phyloP scores from a whole-genome alignment of 2,888 invertebrate genomes.

The Phrixothrix hirtus region DNA sequence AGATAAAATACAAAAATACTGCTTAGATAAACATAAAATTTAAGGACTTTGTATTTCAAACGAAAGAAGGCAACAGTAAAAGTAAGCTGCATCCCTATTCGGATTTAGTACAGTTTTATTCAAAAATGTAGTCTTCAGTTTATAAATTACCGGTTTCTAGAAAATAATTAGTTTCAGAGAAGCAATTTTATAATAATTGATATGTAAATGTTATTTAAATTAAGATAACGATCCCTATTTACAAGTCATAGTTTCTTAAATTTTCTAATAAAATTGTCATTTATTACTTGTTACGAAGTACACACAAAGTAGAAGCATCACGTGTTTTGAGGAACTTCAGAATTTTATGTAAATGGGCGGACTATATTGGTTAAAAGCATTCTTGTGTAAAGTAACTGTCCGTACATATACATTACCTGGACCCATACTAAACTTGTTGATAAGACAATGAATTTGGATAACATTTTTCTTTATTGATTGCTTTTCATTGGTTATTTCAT shows the following conservation, averaged over 20 bases:
- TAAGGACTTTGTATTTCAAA: no score
- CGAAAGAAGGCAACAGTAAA: no score
- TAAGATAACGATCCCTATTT: no score
- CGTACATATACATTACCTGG: slow-evolving; percentile 44
- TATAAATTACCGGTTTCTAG: no score
- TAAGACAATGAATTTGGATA: slow-evolving; percentile 45
- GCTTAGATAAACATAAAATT: no score
- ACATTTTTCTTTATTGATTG: slow-evolving; percentile 43
- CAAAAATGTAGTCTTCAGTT: no score
- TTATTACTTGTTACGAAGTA: background rate
- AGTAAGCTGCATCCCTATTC: no score
- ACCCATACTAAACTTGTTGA: slow-evolving; percentile 42
- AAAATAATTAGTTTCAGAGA: no score
- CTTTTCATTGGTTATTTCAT: slow-evolving; percentile 43
- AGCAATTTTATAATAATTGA: no score
- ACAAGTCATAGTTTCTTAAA: background rate
- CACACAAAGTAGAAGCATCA: background rate
- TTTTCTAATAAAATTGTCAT: slow-evolving; percentile 11
- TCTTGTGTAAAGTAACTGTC: slow-evolving; percentile 41
- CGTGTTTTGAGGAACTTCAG: slow-evolving; percentile 20
- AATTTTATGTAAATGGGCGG: slow-evolving; percentile 43
- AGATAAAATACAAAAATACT: no score
- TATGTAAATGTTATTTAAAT: no score
- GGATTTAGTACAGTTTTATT: no score
- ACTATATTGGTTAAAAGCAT: slow-evolving; percentile 47